Percentiles rank a stretch among this genome's conserved stretches.
phyloP scores from a whole-genome alignment of 2,888 invertebrate genomes.

The Sicus ferrugineus region DNA sequence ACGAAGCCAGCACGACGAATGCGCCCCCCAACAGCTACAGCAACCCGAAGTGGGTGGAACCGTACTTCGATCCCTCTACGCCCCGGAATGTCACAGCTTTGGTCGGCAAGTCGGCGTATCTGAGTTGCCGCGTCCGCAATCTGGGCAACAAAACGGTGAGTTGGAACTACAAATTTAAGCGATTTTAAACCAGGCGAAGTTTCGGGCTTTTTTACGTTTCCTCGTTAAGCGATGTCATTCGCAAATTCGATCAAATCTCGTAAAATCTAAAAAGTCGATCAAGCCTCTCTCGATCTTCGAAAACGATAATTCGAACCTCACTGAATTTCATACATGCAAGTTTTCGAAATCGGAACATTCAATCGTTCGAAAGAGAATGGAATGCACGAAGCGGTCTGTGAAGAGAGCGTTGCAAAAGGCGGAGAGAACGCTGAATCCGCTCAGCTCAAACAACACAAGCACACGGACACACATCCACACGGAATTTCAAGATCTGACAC shows the following conservation, averaged over 20 bases:
- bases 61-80: constrained; percentile 78
- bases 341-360: no score
- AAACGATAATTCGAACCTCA: no score
- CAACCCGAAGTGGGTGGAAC: constrained; percentile 67
- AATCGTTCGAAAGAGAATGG: no score
- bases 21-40: constrained; percentile 57
- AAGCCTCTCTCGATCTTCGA: no score
- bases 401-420: neutral
- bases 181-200: no score
- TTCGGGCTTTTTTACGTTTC: no score
- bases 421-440: neutral
- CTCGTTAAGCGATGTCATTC: no score
- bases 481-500: neutral
- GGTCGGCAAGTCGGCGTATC: constrained; percentile 73
- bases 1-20: constrained; percentile 53
- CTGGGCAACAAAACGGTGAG: constrained; percentile 65
- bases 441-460: neutral
- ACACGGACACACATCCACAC: constrained; percentile 1
- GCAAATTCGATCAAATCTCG: no score
- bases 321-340: no score
- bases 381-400: no score
- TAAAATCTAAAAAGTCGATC: neutral
- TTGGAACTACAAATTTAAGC: no score
- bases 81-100: constrained; percentile 81
- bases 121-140: constrained; percentile 64